Base-by-base conservation (phyloP, 1,140 invertebrate species). In the Temnothorax curvispinosus region DNA sequence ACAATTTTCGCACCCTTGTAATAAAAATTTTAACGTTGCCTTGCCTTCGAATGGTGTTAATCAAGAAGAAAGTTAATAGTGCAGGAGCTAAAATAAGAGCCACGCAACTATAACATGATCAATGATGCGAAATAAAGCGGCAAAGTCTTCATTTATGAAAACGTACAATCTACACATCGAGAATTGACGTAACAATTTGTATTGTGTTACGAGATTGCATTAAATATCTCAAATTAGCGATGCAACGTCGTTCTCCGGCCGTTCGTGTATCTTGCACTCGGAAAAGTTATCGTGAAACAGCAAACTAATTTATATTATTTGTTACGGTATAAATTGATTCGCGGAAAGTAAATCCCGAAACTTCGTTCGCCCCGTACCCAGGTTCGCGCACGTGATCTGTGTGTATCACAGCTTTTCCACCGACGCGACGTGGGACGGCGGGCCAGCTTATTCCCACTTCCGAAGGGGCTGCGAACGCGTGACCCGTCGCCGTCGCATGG, bases 371-470 rank as follows among this genome's bases (percentile, higher is more conserved):
- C 60, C 74, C 74, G 76, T 87, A 82, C 32, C 9, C 15, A n/a
- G 50, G 71, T 60, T 15, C 62, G 75, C 75, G 75, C 54, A 90
- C 89, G 89, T 90, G 89, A 89, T 90, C 89, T 71, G 89, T 90
- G 52, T 90, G 71, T 90, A 85, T 90, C 62, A 41, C 32, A 56
- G 54, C 84, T 76, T 76, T 76, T 64, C 86, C 69, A 67, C 21
- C 27, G 27, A 27, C 27, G 27, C 27, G 27, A 27, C 27, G 27
- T 80, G 21, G 21, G 80, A 56, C 85, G 88, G 38, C 58, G 62
- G 65, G 1, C 27, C 77, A 80, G 88, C 88, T 90, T 90, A 90
- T 88, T 27, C 69, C 88, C 38, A 80, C 80, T 81, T 90, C 44
- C 69, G 88, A 90, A 90, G 67, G 18, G 41, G 80, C 74, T 64